Conservation (phyloP, 2,113 vertebrate genomes). For the Erythrolamprus reginae region DNA sequence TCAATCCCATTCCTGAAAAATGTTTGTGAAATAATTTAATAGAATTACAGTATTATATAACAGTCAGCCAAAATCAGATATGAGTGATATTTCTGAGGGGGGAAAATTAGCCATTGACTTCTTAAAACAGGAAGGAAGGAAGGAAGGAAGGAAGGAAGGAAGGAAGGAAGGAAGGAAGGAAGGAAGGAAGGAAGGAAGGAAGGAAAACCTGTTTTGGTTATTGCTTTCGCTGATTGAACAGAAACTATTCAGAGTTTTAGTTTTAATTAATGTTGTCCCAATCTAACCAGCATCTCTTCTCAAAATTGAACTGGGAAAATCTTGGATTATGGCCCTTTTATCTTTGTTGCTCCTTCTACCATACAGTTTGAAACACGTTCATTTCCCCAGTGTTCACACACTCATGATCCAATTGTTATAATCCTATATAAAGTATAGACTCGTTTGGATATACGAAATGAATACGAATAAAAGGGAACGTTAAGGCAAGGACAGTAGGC, state of each 20-base stretch:
- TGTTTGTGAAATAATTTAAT: neutral
- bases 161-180: too few species aligned
- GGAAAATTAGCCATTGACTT: neutral
- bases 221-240: neutral
- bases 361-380: constrained; percentile 4
- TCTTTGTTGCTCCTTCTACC: neutral
- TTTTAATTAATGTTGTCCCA: neutral
- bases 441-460: too few species aligned
- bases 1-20: neutral
- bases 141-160: too few species aligned
- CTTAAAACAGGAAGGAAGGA: neutral
- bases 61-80: neutral
- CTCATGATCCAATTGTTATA: constrained; percentile 43
- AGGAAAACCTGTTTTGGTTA: neutral
- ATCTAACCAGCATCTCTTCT: neutral
- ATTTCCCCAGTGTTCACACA: constrained; percentile 23
- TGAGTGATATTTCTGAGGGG: neutral
- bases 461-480: too few species aligned
- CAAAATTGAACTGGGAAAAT: neutral
- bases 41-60: neutral
- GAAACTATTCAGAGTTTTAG: neutral
- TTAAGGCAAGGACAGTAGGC: too few species aligned
- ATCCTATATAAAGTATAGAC: neutral
- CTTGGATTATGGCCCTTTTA: neutral
- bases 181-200: too few species aligned